phyloP scores from a whole-genome alignment of 2,113 vertebrate species.

The Colius striatus region DNA sequence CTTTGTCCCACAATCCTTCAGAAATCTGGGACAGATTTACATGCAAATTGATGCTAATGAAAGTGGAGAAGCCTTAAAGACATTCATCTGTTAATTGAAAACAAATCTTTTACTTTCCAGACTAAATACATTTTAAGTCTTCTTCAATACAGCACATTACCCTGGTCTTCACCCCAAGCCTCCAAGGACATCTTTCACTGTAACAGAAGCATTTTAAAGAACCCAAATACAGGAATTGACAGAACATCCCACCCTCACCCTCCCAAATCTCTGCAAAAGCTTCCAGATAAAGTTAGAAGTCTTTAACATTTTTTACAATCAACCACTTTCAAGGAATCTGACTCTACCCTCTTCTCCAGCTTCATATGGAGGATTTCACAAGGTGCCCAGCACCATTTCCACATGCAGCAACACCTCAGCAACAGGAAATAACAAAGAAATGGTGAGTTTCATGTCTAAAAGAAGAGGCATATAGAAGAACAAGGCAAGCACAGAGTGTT shows the following conservation, averaged over 20 bases:
- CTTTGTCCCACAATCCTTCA: not conserved
- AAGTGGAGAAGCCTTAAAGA: not conserved
- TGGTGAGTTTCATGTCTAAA: too few species aligned
- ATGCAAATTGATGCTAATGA: not conserved
- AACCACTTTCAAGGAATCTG: not conserved
- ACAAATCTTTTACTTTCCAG: not conserved
- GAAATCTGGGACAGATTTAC: not conserved
- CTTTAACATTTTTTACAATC: not conserved
- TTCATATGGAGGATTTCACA: not conserved
- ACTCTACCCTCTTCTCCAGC: not conserved
- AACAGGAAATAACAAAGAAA: not conserved
- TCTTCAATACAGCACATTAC: not conserved
- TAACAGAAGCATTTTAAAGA: not conserved
- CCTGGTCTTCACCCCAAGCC: not conserved
- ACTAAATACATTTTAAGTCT: not conserved
- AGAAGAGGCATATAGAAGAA: not conserved
- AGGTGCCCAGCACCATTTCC: not conserved
- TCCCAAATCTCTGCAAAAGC: not conserved
- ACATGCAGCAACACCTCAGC: not conserved
- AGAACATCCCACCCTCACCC: not conserved
- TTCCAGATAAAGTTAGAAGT: not conserved
- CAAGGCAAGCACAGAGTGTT: not conserved
- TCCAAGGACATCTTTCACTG: not conserved
- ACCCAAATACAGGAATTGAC: not conserved
- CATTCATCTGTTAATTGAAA: not conserved